Conservation (phyloP, 2,113 vertebrate genomes). For the Xerus inauris region DNA sequence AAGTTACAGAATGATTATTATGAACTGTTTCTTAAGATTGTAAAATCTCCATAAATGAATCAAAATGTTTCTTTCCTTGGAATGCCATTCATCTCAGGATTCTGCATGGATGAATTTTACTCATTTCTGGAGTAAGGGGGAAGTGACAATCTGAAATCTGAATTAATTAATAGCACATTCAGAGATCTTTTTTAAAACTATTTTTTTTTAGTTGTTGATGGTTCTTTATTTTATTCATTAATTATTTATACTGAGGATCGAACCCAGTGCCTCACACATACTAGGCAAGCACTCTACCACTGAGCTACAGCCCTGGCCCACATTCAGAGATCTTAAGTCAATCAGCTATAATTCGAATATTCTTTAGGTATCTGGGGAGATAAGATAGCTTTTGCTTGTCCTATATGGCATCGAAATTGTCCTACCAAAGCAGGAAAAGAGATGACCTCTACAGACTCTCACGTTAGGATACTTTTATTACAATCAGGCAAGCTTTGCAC, state of each 20-base stretch:
- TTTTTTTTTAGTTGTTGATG: no score
- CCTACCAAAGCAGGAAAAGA: conserved; percentile 44
- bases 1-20: neutral
- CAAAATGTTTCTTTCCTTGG: neutral
- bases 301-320: no score
- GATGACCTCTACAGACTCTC: conserved; percentile 26
- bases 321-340: neutral
- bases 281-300: no score
- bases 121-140: neutral
- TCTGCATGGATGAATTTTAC: neutral
- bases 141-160: neutral
- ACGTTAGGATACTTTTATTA: conserved; percentile 45
- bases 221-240: no score
- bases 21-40: neutral
- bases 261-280: no score
- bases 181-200: no score
- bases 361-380: conserved; percentile 18
- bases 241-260: no score
- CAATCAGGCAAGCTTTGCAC: conserved; percentile 61
- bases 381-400: conserved; percentile 34
- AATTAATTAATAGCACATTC: neutral
- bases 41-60: neutral
- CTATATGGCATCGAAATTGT: neutral
- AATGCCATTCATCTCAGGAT: neutral
- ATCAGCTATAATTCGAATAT: conserved; percentile 11